Evolutionary conservation across 2,113 vertebrate species (phyloP).

Genomic region (Prunella fulvescens): DNA sequence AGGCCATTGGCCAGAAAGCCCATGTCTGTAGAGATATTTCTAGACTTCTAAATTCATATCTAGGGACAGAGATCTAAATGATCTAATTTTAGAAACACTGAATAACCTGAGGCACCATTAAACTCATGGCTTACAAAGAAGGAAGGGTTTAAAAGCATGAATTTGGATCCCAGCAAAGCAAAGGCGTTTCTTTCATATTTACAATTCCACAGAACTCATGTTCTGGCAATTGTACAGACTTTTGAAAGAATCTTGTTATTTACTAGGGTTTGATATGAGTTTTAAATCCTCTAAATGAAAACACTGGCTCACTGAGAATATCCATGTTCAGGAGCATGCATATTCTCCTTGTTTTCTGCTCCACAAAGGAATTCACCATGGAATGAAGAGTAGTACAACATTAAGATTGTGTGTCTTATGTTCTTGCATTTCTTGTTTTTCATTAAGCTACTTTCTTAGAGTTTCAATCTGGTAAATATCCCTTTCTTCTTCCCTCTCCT

Average conservation of each 20-base stretch:
- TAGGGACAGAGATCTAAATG: not conserved
- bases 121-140: not conserved
- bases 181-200: not conserved
- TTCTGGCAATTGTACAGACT: not conserved
- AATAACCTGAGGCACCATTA: not conserved
- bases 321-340: not conserved
- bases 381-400: not conserved
- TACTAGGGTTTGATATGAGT: not conserved
- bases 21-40: not conserved
- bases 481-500: not conserved
- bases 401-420: not conserved
- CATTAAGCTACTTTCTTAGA: not conserved
- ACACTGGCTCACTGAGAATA: not conserved
- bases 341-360: not conserved
- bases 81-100: not conserved
- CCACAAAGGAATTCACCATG: not conserved
- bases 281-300: not conserved
- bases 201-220: rapidly evolving
- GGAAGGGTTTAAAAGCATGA: not conserved
- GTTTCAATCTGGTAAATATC: not conserved
- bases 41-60: not conserved
- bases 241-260: not conserved
- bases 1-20: not conserved
- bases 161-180: not conserved
- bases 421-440: not conserved